Evolutionary conservation across 2,888 invertebrate species (phyloP).

Genomic region (Frankliniella intonsa): DNA sequence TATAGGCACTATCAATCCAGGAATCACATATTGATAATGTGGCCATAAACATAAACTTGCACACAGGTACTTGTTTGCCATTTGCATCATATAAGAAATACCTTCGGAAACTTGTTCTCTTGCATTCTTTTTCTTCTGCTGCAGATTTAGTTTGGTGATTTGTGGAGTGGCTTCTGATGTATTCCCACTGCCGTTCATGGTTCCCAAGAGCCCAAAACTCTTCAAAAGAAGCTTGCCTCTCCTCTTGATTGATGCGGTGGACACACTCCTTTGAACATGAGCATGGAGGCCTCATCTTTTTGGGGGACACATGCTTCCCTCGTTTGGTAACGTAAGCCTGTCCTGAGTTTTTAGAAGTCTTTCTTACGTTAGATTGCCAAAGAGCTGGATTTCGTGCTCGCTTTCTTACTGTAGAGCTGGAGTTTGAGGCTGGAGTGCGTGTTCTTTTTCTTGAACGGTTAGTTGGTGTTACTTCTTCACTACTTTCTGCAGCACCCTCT

Average conservation of each 20-base stretch:
- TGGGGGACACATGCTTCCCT: not conserved
- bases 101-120: too few species aligned
- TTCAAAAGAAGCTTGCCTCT: not conserved
- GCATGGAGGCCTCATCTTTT: not conserved
- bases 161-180: not conserved
- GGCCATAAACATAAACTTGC: not conserved
- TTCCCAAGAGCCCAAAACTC: not conserved
- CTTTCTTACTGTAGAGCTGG: not conserved
- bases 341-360: not conserved
- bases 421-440: not conserved
- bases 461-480: too few species aligned
- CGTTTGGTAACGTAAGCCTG: not conserved
- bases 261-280: not conserved
- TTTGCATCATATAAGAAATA: too few species aligned
- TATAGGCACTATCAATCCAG: not conserved
- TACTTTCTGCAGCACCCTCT: too few species aligned
- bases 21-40: not conserved
- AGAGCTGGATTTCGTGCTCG: not conserved
- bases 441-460: not conserved
- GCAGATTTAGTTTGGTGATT: too few species aligned
- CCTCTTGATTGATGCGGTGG: not conserved
- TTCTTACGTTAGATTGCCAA: not conserved
- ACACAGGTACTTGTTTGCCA: not conserved
- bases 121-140: too few species aligned
- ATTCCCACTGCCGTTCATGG: not conserved